Evolutionary conservation across 2,888 invertebrate genomes (phyloP).

Genomic region (Pseudococcus jackbeardsleyi): DNA sequence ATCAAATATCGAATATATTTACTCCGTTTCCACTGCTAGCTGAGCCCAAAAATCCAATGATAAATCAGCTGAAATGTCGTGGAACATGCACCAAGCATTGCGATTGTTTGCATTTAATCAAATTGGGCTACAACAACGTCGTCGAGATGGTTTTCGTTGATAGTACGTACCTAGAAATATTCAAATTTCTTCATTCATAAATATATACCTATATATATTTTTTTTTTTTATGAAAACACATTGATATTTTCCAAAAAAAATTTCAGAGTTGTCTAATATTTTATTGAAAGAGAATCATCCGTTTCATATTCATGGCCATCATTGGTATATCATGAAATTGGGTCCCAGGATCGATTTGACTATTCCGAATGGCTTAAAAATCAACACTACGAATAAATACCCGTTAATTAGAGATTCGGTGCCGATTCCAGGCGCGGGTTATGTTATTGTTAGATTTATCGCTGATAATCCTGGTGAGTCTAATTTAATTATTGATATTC

Average conservation of each 20-base stretch:
- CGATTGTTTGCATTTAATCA: conserved; percentile 80
- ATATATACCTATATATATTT: no score
- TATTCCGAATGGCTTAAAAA: neutral
- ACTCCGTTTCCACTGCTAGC: conserved; percentile 81
- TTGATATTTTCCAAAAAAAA: no score
- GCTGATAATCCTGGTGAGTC: conserved; percentile 73
- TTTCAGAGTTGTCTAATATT: no score
- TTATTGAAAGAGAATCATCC: neutral
- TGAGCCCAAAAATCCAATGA: conserved; percentile 69
- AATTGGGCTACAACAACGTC: conserved; percentile 74
- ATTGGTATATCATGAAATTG: neutral
- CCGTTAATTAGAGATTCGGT: conserved; percentile 77
- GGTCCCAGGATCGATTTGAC: neutral
- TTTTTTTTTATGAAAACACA: neutral
- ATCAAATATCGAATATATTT: neutral
- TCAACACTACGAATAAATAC: conserved; percentile 66
- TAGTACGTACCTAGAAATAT: no score
- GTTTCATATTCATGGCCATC: conserved; percentile 21
- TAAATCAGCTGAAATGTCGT: neutral
- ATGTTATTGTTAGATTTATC: conserved; percentile 73
- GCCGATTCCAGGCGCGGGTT: conserved; percentile 77
- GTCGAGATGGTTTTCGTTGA: conserved; percentile 82
- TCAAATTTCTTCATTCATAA: no score
- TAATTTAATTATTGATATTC: no score
- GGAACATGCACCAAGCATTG: conserved; percentile 69